Conservation (phyloP, 2,888 invertebrate species). For the Limnephilus lunatus region DNA sequence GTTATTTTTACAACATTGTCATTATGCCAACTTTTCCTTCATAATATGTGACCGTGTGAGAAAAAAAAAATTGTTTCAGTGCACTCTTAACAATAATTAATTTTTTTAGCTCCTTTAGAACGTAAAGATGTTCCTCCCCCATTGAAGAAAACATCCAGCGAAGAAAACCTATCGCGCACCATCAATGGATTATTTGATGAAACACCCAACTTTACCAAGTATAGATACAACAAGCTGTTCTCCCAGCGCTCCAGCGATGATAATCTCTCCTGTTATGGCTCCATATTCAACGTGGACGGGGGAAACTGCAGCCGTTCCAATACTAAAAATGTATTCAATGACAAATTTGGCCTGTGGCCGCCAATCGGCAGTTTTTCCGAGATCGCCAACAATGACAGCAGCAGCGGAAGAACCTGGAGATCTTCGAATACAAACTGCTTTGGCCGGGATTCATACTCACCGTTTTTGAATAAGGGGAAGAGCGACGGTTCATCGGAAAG, state of each 20-base stretch:
- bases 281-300: conserved; percentile 66
- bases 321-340: conserved; percentile 71
- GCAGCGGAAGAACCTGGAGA: conserved; percentile 54
- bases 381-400: conserved; percentile 50
- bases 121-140: conserved; percentile 69
- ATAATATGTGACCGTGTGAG: background rate
- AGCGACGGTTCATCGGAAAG: conserved; percentile 51
- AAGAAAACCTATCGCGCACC: conserved; percentile 72
- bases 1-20: background rate
- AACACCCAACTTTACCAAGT: conserved; percentile 66
- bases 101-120: background rate
- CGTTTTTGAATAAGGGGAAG: conserved; percentile 47
- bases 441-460: conserved; percentile 31
- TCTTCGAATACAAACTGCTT: conserved; percentile 42
- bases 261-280: conserved; percentile 69
- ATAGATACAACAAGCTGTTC: conserved; percentile 68
- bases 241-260: conserved; percentile 66
- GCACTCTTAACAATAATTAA: background rate
- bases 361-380: conserved; percentile 68
- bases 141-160: conserved; percentile 75
- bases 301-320: conserved; percentile 71
- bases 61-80: background rate
- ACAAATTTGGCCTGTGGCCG: conserved; percentile 71
- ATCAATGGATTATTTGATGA: conserved; percentile 70
- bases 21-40: background rate